Evolutionary conservation across 2,797 vertebrate species (phyloP), one percentile per base, ranked within the genome.

Genomic region (Phyllotis vaccarum): DNA sequence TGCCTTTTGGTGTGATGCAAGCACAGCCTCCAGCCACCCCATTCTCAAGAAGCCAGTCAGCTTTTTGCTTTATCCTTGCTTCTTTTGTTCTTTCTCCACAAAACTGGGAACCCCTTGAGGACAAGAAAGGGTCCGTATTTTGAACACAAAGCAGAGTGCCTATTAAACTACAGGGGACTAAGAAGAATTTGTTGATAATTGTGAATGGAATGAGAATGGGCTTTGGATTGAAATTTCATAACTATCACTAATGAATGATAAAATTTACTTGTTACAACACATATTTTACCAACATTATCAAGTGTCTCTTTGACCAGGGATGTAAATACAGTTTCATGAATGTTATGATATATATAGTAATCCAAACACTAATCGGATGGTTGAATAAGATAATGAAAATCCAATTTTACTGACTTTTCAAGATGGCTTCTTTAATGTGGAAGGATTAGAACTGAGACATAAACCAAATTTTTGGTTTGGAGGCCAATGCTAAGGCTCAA

Each of bases 201-300:
- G 24, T 24, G 1, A 21, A 3, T n/a, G 8, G 9, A 89, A 5
- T 7, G 58, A 62, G 31, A 56, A 54, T 62, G 72, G 27, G 37
- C 16, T 93, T 85, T 49, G 12, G 27, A 95, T 40, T 46, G 24
- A 87, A 89, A 1, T 40, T 93, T 94, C 56, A 60, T 34, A 89
- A 75, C 24, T 80, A 87, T 34, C 34, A 43, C 16, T 68, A 82
- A 27, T 2, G 52, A 56, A 56, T 81, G 31, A 78, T 37, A 37
- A 16, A 16, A 80, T 8, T 92, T 34, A 80, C 37, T 80, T 58
- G 49, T 93, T 68, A 34, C 46, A 92, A n/a, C 52, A 64, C 40
- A 40, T 79, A n/a, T 31, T 87, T 58, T 46, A 80, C 6, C 34
- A 86, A 88, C 68, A 83, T 72, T 60, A n/a, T 11, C 19, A 24